Conservation (phyloP, 2,113 vertebrate species). For the Corythoichthys intestinalis region DNA sequence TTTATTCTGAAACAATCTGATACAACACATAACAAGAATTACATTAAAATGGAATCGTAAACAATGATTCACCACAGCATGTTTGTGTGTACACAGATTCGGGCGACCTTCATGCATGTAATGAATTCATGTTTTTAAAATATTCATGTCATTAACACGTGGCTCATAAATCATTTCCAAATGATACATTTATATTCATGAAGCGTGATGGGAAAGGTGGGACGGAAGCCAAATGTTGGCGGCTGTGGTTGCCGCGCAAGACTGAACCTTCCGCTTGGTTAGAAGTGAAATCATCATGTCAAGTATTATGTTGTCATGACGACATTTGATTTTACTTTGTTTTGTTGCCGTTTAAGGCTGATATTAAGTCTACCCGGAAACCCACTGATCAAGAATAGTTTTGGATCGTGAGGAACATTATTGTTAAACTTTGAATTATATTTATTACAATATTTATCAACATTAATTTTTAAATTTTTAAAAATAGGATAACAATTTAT, state of each 20-base stretch:
- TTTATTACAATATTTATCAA: too few species aligned
- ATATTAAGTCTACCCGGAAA: neutral
- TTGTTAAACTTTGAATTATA: too few species aligned
- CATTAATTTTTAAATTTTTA: too few species aligned
- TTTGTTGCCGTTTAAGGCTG: neutral
- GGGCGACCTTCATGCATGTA: neutral
- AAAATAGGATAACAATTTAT: too few species aligned
- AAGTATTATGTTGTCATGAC: neutral
- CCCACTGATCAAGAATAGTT: neutral
- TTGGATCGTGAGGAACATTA: neutral
- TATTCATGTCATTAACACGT: neutral
- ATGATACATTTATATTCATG: slow-evolving; percentile 8
- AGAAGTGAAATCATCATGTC: neutral
- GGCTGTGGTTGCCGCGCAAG: neutral
- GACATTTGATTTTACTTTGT: neutral
- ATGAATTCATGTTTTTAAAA: slow-evolving; percentile 1
- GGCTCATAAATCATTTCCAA: slow-evolving; percentile 1
- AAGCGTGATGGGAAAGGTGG: neutral
- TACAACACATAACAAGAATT: neutral
- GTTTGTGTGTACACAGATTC: neutral
- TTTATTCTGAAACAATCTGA: neutral
- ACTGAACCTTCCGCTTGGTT: neutral
- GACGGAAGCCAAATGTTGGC: neutral
- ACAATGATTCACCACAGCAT: neutral
- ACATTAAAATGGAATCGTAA: neutral